A percentile compares a stretch with the other conserved stretches of the same genome.
Conservation (phyloP, 2,113 vertebrate genomes). For the Pollimyrus isidori region DNA sequence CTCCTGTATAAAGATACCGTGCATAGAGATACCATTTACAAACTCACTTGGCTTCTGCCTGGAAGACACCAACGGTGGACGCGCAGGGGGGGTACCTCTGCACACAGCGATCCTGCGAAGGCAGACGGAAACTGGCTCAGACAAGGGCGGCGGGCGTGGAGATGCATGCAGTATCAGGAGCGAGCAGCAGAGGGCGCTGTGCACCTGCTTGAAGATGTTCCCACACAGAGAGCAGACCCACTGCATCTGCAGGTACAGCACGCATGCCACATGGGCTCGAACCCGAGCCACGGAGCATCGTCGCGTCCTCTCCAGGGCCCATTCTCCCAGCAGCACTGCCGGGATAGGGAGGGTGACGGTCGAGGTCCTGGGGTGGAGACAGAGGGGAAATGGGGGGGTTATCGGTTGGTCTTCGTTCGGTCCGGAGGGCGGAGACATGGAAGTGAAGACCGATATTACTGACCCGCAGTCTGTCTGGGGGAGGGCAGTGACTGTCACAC, state of each 20-base stretch:
- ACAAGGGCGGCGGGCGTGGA: not conserved
- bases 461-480: conserved; percentile 24
- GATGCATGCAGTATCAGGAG: not conserved
- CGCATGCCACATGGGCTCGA: conserved; percentile 53
- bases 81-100: conserved; percentile 42
- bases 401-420: not conserved
- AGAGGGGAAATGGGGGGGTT: not conserved
- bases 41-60: conserved; percentile 59
- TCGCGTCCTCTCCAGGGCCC: conserved; percentile 31
- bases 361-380: conserved; percentile 30
- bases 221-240: conserved; percentile 61
- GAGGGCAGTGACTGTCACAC: conserved; percentile 36
- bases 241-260: conserved; percentile 49
- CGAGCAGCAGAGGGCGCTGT: not conserved
- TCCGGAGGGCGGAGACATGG: not conserved
- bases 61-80: conserved; percentile 51
- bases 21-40: not conserved
- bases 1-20: not conserved
- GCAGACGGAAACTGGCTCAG: conserved; percentile 25
- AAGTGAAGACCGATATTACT: conserved; percentile 13
- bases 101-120: conserved; percentile 45
- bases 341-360: conserved; percentile 26
- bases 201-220: conserved; percentile 58
- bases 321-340: conserved; percentile 42
- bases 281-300: conserved; percentile 41